phyloP scores from a whole-genome alignment of 2,888 invertebrate species.

The Listrodromus nycthemerus region DNA sequence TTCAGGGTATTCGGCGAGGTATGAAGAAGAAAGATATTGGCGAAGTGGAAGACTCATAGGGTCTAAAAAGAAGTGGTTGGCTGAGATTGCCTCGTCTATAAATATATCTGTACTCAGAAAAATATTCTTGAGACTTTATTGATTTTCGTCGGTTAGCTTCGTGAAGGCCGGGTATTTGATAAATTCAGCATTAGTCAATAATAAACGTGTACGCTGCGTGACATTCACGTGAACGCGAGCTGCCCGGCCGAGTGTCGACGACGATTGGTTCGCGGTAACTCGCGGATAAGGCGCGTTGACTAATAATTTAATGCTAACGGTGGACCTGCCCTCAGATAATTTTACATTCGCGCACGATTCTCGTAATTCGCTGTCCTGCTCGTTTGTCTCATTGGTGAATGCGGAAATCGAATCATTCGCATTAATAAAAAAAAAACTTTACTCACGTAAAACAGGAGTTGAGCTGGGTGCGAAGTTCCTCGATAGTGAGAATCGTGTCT shows the following conservation, averaged over 20 bases:
- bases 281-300: constrained; percentile 26
- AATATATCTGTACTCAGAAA: too few relatives aligned
- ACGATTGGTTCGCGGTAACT: constrained; percentile 35
- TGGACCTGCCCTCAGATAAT: constrained; percentile 33
- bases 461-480: constrained; percentile 89
- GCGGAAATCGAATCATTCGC: background rate
- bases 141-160: background rate
- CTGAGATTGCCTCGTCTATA: background rate
- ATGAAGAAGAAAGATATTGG: background rate
- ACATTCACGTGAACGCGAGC: constrained; percentile 51
- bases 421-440: background rate
- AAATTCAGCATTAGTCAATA: constrained; percentile 50
- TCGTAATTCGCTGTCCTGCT: background rate
- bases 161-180: constrained; percentile 36
- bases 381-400: background rate
- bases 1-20: too few relatives aligned
- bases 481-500: constrained; percentile 88
- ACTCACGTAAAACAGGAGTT: constrained; percentile 90
- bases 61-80: too few relatives aligned
- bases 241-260: background rate
- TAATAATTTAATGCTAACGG: constrained; percentile 59
- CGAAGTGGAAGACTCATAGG: too few relatives aligned
- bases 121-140: background rate
- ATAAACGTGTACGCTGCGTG: constrained; percentile 51
- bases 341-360: constrained; percentile 11